Conservation (phyloP, 2,888 invertebrate species). For the Meghimatium bilineatum region DNA sequence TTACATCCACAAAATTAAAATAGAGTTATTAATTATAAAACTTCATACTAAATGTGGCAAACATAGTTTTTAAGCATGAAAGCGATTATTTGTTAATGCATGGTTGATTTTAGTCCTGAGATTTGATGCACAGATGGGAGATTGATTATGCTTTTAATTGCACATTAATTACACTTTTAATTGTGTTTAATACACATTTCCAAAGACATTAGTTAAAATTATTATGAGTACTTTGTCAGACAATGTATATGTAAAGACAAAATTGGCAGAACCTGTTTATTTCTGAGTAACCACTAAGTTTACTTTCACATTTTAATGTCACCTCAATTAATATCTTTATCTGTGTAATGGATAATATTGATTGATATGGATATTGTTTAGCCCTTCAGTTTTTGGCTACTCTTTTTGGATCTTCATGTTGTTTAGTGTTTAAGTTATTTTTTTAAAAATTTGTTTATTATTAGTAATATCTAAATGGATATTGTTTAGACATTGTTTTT, state of each 20-base stretch:
- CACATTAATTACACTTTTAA: background rate
- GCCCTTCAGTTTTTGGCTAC: background rate
- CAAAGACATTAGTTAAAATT: too few species aligned
- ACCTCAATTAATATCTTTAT: background rate
- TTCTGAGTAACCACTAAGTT: too few species aligned
- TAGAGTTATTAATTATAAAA: too few species aligned
- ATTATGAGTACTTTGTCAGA: background rate
- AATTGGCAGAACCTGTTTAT: background rate
- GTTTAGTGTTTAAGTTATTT: too few species aligned
- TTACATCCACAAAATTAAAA: background rate
- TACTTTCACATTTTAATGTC: background rate
- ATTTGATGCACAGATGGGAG: constrained; percentile 32
- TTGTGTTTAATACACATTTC: too few species aligned
- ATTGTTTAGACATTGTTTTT: too few species aligned
- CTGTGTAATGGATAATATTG: background rate
- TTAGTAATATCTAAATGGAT: too few species aligned
- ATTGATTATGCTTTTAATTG: background rate
- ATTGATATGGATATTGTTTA: background rate
- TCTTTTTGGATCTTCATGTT: too few species aligned
- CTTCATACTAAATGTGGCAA: background rate
- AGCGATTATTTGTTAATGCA: background rate
- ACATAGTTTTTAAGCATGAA: background rate
- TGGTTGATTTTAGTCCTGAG: background rate
- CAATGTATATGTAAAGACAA: background rate
- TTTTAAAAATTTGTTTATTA: too few species aligned